These are phyloP conservation scores for Phaonia tiefii DNA, from an alignment of 2,888 invertebrate genomes.

Conservation along the genomic window DNA sequence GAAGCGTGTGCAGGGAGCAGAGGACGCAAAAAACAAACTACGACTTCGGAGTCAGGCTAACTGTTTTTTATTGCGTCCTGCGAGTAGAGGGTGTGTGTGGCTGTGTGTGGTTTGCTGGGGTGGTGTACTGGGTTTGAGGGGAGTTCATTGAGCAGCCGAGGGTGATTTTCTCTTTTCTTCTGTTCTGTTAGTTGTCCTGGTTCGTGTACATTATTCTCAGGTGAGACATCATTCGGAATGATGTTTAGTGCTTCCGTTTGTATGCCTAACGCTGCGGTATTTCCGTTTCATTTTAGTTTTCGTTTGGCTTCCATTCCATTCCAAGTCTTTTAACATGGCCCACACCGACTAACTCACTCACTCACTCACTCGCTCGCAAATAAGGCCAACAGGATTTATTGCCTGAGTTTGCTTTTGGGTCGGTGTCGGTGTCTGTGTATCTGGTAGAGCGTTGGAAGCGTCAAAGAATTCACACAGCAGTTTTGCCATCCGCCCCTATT, in stretches of 20 bases:
- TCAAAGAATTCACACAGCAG: slow-evolving; percentile 2
- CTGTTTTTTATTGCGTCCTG: slow-evolving; percentile 20
- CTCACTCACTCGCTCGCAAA: not conserved
- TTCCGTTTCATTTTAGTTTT: slow-evolving; percentile 66
- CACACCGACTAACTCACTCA: not conserved
- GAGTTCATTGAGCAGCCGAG: not conserved
- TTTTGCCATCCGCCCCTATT: slow-evolving; percentile 64
- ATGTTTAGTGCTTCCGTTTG: slow-evolving; percentile 66
- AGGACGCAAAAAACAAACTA: slow-evolving; percentile 28
- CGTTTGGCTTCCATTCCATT: slow-evolving; percentile 53
- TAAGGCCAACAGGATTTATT: not conserved
- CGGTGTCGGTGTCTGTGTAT: slow-evolving; percentile 15
- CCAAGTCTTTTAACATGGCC: slow-evolving; percentile 32
- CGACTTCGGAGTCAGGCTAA: slow-evolving; percentile 30
- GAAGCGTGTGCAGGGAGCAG: not conserved
- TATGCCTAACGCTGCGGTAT: slow-evolving; percentile 67
- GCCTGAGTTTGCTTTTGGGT: slow-evolving; percentile 2
- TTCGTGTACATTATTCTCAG: slow-evolving; percentile 41
- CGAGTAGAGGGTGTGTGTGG: slow-evolving; percentile 14
- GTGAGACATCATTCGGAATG: slow-evolving; percentile 65
- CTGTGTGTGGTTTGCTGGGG: not conserved
- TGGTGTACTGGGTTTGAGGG: not conserved
- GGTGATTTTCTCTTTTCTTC: slow-evolving; percentile 32
- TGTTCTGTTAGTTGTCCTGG: slow-evolving; percentile 9
- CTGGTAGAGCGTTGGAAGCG: slow-evolving; percentile 42